Base-by-base conservation (phyloP, 37 sponge, comb jelly and placozoan species). In the Aplysina aerophoba region DNA sequence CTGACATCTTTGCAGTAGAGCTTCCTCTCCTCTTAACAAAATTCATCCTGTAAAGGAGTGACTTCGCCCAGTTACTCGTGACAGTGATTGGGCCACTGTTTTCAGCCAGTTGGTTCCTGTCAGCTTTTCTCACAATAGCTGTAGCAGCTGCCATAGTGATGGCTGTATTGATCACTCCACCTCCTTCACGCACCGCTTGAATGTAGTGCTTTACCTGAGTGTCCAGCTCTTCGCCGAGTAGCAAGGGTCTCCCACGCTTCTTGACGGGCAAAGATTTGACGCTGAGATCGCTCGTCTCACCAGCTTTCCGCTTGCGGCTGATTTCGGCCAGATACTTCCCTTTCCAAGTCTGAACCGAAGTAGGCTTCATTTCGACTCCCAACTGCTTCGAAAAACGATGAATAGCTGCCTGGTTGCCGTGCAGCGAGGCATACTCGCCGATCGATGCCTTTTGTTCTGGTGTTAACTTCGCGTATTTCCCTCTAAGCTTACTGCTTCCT, bases 11-110 rank as follows among this genome's bases (percentile, higher is more conserved):
- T 21, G 72, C 72, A 60, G 85, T 69, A 37, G 85, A 69, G 33
- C 85, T 85, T 59, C 78, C 83, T 63, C 85, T 89, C 54, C 89
- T 84, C 68, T 89, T 89, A 54, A 79, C 79, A 56, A 73, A 89
- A 64, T 62, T 62, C 79, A 88, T 77, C 44, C 84, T 58, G 35
- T 72, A 60, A 72, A 88, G 88, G 28, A 88, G 84, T 28, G 88
- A 88, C 27, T 75, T 83, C 4, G 88, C 88, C 88, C 88, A 88
- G n/a, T 74, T 74, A 20, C 0, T 57, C 4, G 82, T 75, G 22
- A 83, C 17, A 20, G 84, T 78, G n/a, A 81, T 83, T 50, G 78
- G 79, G 15, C 88, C 88, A 34, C 88, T 84, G 75, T 83, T 83
- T 41, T 88, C 84, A 39, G 68, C 33, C 33, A 88, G 75, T 11